Base-by-base conservation (phyloP, 2,888 invertebrate species). In the Andrena chrysosceles region DNA sequence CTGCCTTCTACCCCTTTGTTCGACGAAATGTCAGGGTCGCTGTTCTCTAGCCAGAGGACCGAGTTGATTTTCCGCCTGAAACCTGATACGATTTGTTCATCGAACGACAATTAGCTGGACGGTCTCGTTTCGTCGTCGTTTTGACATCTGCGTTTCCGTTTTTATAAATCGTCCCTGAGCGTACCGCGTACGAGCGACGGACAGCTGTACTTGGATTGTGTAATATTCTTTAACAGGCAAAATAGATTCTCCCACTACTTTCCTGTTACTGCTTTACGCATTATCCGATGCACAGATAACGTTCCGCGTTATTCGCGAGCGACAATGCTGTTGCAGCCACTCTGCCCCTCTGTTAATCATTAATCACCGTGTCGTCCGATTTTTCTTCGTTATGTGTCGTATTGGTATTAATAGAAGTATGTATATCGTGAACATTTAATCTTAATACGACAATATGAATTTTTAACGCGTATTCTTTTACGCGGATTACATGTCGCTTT, bases 171-270 rank as follows among this genome's bases (percentile, higher is more conserved):
- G 79, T 83, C 83, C 70, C 83, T 81, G 74, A 84, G 67, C 69
- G 75, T 84, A 31, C 66, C 13, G 67, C 69, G 75, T 84, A 31
- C 66, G 26, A 56, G 78, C 75, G 80, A 77, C 87, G 89, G 90
- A 91, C 92, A 92, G 92, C 92, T 92, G 89, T 81, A 85, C 62
- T 74, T 42, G 23, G 82, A 83, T 89, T 89, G 89, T 91, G 91
- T 91, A 91, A 91, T 89, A 83, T 77, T 81, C 86, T 88, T 86
- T 82, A 85, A 86, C 86, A 87, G 88, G 87, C 88, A 90, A 91
- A 92, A 91, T 92, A 91, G 90, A 90, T 85, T 84, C 86, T 81
- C 84, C 85, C 62, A 67, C 78, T 66, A 72, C 79, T 64, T 64
- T 85, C 69, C 81, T 82, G 76, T 86, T 85, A 85, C 77, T 76